Evolutionary conservation across 2,113 vertebrate species (phyloP).

Genomic region (Dromaius novaehollandiae): DNA sequence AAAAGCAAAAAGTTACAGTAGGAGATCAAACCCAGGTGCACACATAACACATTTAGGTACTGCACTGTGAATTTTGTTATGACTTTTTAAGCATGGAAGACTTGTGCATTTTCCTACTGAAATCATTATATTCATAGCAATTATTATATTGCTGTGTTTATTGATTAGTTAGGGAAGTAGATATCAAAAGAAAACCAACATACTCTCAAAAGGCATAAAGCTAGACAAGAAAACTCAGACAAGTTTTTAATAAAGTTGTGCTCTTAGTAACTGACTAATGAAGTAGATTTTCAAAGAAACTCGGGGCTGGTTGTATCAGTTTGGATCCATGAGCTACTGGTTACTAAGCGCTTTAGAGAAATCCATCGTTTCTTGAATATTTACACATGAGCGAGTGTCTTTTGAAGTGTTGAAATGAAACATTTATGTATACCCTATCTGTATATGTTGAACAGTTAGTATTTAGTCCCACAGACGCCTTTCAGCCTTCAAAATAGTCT

Average conservation of each 20-base stretch:
- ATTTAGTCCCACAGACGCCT: background rate
- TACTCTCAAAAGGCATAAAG: background rate
- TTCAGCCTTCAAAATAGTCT: background rate
- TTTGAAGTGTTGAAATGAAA: background rate
- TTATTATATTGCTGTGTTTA: background rate
- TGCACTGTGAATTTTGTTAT: background rate
- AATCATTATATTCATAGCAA: background rate
- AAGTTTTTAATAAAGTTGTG: background rate
- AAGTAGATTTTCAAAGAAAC: background rate
- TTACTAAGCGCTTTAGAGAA: background rate
- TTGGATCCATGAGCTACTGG: background rate
- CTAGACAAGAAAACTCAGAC: background rate
- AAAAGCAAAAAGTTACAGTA: background rate
- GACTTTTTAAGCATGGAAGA: background rate
- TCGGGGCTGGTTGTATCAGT: background rate
- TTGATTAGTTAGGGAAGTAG: background rate
- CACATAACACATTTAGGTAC: background rate
- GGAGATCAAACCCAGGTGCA: background rate
- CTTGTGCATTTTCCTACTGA: background rate
- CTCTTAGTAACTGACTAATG: background rate
- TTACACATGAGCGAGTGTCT: background rate
- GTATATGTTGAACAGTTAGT: background rate
- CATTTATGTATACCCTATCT: background rate
- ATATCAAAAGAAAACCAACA: background rate
- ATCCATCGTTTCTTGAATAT: background rate